phyloP scores from a whole-genome alignment of 2,113 vertebrate genomes.

The Nycticebus coucang region DNA sequence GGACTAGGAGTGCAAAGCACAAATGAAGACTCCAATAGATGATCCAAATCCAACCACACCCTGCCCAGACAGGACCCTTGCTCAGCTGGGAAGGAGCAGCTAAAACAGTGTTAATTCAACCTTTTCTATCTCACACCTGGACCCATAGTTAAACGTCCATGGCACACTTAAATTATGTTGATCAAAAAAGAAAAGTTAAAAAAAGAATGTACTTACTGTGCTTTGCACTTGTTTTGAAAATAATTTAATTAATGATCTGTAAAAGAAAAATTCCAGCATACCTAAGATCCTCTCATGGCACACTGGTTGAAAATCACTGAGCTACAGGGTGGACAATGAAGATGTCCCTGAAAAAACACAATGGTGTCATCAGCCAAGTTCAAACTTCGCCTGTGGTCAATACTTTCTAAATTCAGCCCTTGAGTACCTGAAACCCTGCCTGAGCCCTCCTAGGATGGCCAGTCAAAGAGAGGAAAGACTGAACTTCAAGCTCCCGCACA shows the following conservation, averaged over 20 bases:
- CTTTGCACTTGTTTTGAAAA: too few species aligned
- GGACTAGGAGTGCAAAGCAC: not conserved
- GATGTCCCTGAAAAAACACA: not conserved
- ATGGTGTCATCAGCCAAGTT: not conserved
- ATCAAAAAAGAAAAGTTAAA: too few species aligned
- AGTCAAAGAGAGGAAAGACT: not conserved
- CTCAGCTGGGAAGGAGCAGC: not conserved
- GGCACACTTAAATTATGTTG: too few species aligned
- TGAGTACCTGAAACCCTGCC: not conserved
- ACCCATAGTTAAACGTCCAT: too few species aligned
- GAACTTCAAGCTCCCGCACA: not conserved
- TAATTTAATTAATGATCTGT: too few species aligned
- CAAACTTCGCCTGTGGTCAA: not conserved
- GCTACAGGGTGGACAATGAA: not conserved
- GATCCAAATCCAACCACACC: not conserved
- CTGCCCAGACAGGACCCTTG: not conserved
- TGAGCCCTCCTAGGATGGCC: not conserved
- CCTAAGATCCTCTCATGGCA: too few species aligned
- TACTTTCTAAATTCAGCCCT: not conserved
- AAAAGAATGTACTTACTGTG: too few species aligned
- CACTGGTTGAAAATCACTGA: too few species aligned
- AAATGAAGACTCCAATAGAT: not conserved
- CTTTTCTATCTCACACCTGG: too few species aligned
- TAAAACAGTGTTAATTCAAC: not conserved
- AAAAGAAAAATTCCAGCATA: too few species aligned